phyloP scores from a whole-genome alignment of 37 sponge, comb jelly and placozoan species.

The Tethya wilhelma region DNA sequence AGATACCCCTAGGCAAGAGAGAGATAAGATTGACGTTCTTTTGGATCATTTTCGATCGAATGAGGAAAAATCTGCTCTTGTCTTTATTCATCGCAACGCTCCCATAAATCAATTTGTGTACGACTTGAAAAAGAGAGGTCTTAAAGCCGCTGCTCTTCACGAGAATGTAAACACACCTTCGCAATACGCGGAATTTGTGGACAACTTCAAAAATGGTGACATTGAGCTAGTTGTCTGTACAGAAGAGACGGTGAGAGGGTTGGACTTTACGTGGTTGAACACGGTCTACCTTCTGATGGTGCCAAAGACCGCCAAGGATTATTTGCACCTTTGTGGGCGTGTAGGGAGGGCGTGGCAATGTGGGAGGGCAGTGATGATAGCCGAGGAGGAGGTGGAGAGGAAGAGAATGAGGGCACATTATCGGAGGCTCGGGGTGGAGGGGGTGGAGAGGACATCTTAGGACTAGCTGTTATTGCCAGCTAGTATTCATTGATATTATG shows the following conservation, averaged over 20 bases:
- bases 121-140: constrained; percentile 25
- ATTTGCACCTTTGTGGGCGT: constrained; percentile 71
- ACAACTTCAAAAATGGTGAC: constrained; percentile 43
- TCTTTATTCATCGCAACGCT: constrained; percentile 59
- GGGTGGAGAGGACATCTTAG: no score
- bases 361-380: constrained; percentile 54
- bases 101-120: constrained; percentile 47
- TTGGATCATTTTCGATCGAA: constrained; percentile 14
- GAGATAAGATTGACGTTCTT: constrained; percentile 25
- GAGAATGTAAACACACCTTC: not conserved
- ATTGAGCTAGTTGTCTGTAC: constrained; percentile 63
- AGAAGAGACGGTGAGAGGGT: constrained; percentile 78
- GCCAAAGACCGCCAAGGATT: constrained; percentile 53
- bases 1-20: not conserved
- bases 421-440: no score
- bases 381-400: constrained; percentile 28
- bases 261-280: constrained; percentile 68
- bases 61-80: constrained; percentile 45
- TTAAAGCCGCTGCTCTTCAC: constrained; percentile 56
- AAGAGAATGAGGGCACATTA: no score
- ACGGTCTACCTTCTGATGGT: constrained; percentile 55
- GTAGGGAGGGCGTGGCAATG: constrained; percentile 59
- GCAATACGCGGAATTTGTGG: constrained; percentile 40
- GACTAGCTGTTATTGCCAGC: no score
- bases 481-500: no score